Percentiles rank a stretch among this genome's conserved stretches.
phyloP scores from a whole-genome alignment of 2,888 invertebrate species.

The Timema podura region DNA sequence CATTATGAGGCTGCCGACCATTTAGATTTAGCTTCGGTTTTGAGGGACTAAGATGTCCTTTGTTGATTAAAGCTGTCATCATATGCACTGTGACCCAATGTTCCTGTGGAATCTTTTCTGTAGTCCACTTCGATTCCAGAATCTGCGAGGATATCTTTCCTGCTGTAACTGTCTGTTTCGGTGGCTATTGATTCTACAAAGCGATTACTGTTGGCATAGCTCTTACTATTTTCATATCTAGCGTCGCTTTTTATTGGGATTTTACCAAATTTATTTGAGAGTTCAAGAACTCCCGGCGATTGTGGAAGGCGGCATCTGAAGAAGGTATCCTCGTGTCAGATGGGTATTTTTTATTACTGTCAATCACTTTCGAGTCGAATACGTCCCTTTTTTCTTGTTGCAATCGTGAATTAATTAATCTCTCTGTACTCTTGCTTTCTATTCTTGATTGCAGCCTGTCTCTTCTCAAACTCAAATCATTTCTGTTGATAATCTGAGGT shows the following conservation, averaged over 20 bases:
- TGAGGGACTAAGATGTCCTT: too few species aligned
- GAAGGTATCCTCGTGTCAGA: constrained; percentile 42
- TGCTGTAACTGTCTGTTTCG: constrained; percentile 31
- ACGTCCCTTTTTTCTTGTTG: constrained; percentile 43
- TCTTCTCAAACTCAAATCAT: constrained; percentile 65
- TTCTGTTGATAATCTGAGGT: constrained; percentile 18
- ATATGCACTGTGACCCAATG: background rate
- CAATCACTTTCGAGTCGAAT: constrained; percentile 42
- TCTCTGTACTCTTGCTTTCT: constrained; percentile 44
- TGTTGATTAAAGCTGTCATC: too few species aligned
- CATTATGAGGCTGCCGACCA: constrained; percentile 13
- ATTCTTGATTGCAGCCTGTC: constrained; percentile 73
- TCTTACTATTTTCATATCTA: constrained; percentile 40
- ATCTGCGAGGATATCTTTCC: constrained; percentile 63
- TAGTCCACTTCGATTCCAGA: constrained; percentile 81
- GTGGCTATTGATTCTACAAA: constrained; percentile 12
- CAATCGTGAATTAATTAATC: constrained; percentile 40
- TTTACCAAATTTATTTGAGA: constrained; percentile 24
- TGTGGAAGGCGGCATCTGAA: constrained; percentile 42
- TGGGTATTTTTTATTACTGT: constrained; percentile 43
- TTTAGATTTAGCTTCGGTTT: background rate
- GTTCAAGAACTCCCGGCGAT: constrained; percentile 27
- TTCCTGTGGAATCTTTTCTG: constrained; percentile 58
- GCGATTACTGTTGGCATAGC: constrained; percentile 12
- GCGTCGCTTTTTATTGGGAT: constrained; percentile 34